Percentiles rank a stretch among this genome's conserved stretches.
Conservation (phyloP, 2,888 invertebrate genomes). For the Melinaea menophilus region DNA sequence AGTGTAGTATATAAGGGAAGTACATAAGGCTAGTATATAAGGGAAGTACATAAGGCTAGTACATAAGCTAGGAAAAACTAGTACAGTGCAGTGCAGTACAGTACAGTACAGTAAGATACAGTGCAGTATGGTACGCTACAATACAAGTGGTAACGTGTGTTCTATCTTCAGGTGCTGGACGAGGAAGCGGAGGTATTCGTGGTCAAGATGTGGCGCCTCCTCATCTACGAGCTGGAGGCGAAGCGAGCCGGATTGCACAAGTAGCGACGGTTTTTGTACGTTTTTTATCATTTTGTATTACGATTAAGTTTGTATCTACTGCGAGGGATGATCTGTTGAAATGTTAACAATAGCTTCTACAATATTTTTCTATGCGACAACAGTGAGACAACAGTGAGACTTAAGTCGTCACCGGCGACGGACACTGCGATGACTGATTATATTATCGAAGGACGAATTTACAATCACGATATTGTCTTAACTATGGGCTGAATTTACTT, state of each 20-base stretch:
- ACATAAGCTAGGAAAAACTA: not conserved
- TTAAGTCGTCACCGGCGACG: not conserved
- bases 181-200: slow-evolving; percentile 99
- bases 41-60: not conserved
- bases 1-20: not conserved
- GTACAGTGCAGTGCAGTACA: not conserved
- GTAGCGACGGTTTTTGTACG: slow-evolving; percentile 36
- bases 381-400: too few relatives aligned
- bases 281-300: not conserved
- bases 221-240: slow-evolving; percentile 99
- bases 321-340: too few relatives aligned
- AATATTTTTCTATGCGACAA: too few relatives aligned
- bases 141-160: not conserved
- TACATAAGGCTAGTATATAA: too few relatives aligned
- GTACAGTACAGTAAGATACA: not conserved
- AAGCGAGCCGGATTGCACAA: slow-evolving; percentile 91
- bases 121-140: not conserved
- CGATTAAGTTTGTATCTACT: too few relatives aligned
- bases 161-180: slow-evolving; percentile 90
- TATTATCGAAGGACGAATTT: too few relatives aligned
- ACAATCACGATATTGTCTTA: too few relatives aligned
- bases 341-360: too few relatives aligned
- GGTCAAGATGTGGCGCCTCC: slow-evolving; percentile 99
- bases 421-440: too few relatives aligned
- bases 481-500: too few relatives aligned